These are phyloP conservation scores for Elephas maximus DNA, from an alignment of 2,113 vertebrate genomes.

Conservation along the genomic window DNA sequence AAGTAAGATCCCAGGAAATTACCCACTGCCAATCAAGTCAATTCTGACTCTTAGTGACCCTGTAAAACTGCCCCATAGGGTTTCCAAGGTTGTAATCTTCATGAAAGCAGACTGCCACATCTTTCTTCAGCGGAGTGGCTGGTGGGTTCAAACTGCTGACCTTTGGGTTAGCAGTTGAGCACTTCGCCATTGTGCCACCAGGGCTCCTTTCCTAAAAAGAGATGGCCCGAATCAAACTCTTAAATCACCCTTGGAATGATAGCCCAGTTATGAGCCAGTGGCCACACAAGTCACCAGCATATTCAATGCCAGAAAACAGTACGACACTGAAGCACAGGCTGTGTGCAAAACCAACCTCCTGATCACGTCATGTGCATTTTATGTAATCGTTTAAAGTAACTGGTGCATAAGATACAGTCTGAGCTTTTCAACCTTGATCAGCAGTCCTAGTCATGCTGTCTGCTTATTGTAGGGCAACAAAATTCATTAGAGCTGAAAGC, in stretches of 20 bases:
- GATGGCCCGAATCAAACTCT: conserved; percentile 34
- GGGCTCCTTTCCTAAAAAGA: neutral
- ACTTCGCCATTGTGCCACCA: neutral
- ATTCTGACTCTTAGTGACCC: neutral
- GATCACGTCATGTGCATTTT: conserved; percentile 15
- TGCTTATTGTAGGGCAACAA: neutral
- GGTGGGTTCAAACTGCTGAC: neutral
- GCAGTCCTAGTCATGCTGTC: neutral
- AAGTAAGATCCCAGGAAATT: conserved; percentile 56
- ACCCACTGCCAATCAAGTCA: neutral
- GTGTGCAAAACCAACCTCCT: conserved; percentile 33
- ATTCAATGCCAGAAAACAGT: neutral
- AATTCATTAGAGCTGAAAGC: conserved; percentile 11
- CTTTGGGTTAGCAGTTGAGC: neutral
- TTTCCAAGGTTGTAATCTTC: neutral
- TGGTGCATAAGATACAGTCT: neutral
- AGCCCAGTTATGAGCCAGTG: neutral
- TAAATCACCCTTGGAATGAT: neutral
- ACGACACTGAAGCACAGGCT: neutral
- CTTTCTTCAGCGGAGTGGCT: neutral
- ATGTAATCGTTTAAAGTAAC: conserved; percentile 36
- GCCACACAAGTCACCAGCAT: neutral
- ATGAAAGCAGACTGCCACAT: neutral
- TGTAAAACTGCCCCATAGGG: neutral
- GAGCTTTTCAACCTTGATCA: neutral